Base-by-base conservation (phyloP, 2,888 invertebrate species). In the Hypselothyrea guttata region DNA sequence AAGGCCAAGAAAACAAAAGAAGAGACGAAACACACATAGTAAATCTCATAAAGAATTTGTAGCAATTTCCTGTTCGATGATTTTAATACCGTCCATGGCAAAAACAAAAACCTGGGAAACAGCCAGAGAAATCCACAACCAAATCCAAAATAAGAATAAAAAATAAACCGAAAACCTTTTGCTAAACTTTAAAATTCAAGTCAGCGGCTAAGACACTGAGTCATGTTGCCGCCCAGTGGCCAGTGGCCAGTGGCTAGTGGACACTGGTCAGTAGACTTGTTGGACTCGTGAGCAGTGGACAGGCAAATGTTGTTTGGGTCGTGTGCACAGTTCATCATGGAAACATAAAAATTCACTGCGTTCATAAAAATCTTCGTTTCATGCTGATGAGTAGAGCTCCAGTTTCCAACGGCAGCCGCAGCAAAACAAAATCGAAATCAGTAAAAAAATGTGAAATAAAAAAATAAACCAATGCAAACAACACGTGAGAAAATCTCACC, bases 21-120 rank as follows among this genome's bases (percentile, higher is more conserved):
- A n/a, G n/a, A n/a, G n/a, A n/a, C 56, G 63, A 77, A 82, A 84
- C 59, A 85, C 77, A 79, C 86, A 79, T 72, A 74, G 85, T 86
- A 86, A 82, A 82, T 86, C 85, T 84, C 75, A 82, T 70, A 49
- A 82, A 71, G 86, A 81, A 84, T 86, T 84, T 71, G 70, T 78
- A 70, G 81, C 84, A 81, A 87, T 87, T 87, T 87, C 86, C 86
- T 87, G 86, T 81, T 71, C 72, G 76, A 83, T 81, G 81, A 67
- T 76, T 81, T 73, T 62, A 58, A 64, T 67, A 56, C 55, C 58
- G 47, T 48, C 49, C 45, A 62, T 18, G 40, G 46, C 31, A 47
- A 15, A 46, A 18, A 45, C 12, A 44, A 12, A 34, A 61, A 66
- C 59, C 60, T 81, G 82, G 83, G 71, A 86, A 84, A 54, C 63